Conservation (phyloP, 2,113 vertebrate genomes). For the Sakesphorus luctuosus region DNA sequence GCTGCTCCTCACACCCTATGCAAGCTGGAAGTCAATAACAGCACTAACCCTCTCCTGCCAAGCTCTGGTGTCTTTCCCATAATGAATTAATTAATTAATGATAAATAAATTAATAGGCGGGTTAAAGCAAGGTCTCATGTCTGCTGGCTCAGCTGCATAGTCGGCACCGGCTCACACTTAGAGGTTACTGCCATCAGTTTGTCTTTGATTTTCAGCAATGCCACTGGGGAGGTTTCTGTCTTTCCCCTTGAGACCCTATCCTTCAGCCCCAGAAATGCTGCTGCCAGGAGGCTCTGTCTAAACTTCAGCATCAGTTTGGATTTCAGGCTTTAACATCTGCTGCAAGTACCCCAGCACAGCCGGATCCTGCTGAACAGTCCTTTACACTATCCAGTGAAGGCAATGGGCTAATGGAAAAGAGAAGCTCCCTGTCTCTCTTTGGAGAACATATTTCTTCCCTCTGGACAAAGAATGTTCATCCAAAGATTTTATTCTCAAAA, state of each 20-base stretch:
- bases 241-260: not conserved
- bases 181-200: not conserved
- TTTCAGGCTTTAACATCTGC: not conserved
- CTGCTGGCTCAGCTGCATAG: not conserved
- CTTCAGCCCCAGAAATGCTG: not conserved
- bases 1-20: not conserved
- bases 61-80: not conserved
- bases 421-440: not conserved
- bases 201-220: not conserved
- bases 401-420: not conserved
- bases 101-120: not conserved
- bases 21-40: not conserved
- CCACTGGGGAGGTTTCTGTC: not conserved
- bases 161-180: not conserved
- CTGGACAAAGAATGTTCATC: not conserved
- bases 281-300: not conserved
- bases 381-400: not conserved
- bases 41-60: not conserved
- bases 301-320: not conserved
- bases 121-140: not conserved
- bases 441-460: not conserved
- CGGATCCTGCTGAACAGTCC: not conserved
- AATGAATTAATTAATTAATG: not conserved
- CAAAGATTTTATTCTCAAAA: not conserved
- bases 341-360: not conserved